Percentiles rank a stretch among this genome's conserved stretches.
These are phyloP conservation scores for Momotus momota DNA, from an alignment of 2,797 vertebrate genomes.

Conservation along the genomic window DNA sequence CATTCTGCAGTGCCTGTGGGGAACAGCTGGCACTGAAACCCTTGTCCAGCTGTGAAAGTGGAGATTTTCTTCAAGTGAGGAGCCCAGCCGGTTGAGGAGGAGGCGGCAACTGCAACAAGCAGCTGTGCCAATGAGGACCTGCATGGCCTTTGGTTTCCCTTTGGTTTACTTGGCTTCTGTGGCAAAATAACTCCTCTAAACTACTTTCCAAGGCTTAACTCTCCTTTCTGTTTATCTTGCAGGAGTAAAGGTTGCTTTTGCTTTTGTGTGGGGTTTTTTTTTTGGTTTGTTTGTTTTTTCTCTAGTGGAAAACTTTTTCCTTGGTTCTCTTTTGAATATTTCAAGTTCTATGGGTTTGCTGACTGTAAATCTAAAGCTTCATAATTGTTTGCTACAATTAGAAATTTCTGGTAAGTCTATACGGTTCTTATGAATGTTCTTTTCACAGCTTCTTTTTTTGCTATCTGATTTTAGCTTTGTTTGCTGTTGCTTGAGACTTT, in stretches of 20 bases:
- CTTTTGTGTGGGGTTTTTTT: not conserved
- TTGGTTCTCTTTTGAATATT: not conserved
- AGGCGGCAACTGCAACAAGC: not conserved
- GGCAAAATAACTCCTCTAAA: not conserved
- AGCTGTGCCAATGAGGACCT: not conserved
- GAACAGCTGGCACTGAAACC: not conserved
- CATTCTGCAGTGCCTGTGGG: not conserved
- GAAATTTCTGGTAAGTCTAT: not conserved
- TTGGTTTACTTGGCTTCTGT: not conserved
- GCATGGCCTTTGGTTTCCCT: not conserved
- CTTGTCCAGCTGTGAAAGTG: not conserved
- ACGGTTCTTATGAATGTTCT: not conserved
- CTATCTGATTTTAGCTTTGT: not conserved
- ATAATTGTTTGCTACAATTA: not conserved
- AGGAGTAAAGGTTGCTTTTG: not conserved
- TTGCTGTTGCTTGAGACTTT: not conserved
- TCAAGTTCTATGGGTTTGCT: not conserved
- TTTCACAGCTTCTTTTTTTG: not conserved
- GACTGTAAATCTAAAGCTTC: not conserved
- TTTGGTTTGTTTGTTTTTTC: not conserved
- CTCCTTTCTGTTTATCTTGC: not conserved
- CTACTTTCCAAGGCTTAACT: not conserved
- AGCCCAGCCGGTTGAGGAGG: not conserved
- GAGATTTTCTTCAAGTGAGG: not conserved
- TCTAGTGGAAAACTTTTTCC: not conserved